Evolutionary conservation across 92 coral and sea anemone species (phyloP), one percentile per base, ranked within the genome.

Genomic region (Desmophyllum pertusum): DNA sequence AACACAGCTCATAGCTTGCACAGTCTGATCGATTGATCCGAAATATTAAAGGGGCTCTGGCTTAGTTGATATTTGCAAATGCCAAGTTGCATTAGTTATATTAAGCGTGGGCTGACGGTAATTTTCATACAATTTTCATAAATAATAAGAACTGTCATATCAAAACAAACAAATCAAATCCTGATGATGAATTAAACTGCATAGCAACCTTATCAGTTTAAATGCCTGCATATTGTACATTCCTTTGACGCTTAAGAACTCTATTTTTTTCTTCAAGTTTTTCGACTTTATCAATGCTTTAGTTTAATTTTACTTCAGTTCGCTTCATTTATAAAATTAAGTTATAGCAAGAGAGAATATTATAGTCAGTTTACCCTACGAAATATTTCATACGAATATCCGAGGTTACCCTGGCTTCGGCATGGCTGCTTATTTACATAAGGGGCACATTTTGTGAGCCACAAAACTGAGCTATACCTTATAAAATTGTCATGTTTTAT

Each of bases 131-230:
- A 70, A 0, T 39, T 70, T 39, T 19, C 75, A 23, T 38, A 0
- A 70, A 3, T 70, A 70, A 70, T 10, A 21, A 42, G 43, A 51
- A 27, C 65, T 75, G 68, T 55, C 69, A 76, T 27, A 36, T 36
- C 37, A 38, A 39, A 59, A 23, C 36, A 76, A 76, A 76, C 80
- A 57, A n/a, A 21, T 43, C 68, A 39, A 52, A 23, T 8, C 46
- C 65, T 65, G 23, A 30, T 11, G 48, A 2, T 33, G 2, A 6
- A 17, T 51, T 50, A 53, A 74, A 50, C 27, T 9, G n/a, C n/a
- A 4, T 72, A 43, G 59, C 55, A 42, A 46, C 77, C 35, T 10
- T 2, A 41, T 45, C 0, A 45, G 8, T 72, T 72, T n/a, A 41
- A 31, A 55, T 27, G 21, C 48, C 25, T 9, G 19, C 40, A 55